These are phyloP conservation scores for Morpho achilles DNA, from an alignment of 2,888 invertebrate species.

Conservation along the genomic window DNA sequence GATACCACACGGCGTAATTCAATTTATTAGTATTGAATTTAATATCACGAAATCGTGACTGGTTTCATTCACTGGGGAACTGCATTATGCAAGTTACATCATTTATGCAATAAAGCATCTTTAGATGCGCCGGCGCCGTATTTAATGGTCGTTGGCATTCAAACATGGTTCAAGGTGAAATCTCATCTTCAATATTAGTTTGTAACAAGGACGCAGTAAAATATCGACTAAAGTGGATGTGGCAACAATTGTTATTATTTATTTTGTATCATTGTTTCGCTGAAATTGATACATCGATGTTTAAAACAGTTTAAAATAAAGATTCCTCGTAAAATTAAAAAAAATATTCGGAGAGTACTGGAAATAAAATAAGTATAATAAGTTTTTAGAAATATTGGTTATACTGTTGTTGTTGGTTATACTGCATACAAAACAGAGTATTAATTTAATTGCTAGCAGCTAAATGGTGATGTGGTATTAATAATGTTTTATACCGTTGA, in stretches of 20 bases:
- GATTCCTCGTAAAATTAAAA: too few relatives aligned
- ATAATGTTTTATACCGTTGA: too few relatives aligned
- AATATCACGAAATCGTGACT: slow-evolving; percentile 8
- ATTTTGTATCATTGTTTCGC: not conserved
- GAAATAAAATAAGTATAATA: too few relatives aligned
- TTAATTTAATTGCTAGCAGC: too few relatives aligned
- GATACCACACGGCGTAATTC: too few relatives aligned
- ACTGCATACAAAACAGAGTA: too few relatives aligned
- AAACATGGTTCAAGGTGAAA: slow-evolving; percentile 24
- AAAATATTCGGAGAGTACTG: too few relatives aligned
- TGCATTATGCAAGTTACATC: slow-evolving; percentile 6
- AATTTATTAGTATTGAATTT: not conserved
- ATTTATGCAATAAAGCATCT: slow-evolving; percentile 16
- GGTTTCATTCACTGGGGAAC: slow-evolving; percentile 12
- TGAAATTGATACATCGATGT: too few relatives aligned
- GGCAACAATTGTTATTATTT: not conserved
- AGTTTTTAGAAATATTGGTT: too few relatives aligned
- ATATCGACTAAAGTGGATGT: not conserved
- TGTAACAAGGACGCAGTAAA: not conserved
- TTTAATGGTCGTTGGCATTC: slow-evolving; percentile 12
- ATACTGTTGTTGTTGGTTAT: too few relatives aligned
- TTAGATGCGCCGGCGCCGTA: slow-evolving; percentile 11
- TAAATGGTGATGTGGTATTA: too few relatives aligned
- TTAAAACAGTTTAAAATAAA: too few relatives aligned
- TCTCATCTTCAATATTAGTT: slow-evolving; percentile 21